Evolutionary conservation across 2,797 vertebrate genomes (phyloP).

Genomic region (Malurus leucopterus): DNA sequence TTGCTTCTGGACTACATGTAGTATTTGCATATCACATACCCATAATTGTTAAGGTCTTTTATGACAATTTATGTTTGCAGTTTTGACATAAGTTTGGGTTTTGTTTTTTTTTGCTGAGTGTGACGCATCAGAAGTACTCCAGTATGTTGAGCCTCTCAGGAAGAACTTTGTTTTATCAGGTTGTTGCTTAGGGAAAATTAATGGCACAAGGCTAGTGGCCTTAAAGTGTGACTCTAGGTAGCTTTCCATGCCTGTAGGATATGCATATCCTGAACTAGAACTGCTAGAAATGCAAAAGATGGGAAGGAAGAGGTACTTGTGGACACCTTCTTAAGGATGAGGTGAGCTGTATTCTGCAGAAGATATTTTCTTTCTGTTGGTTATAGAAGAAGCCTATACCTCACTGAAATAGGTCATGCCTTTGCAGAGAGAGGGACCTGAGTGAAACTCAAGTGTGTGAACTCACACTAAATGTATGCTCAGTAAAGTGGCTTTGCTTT

Average conservation of each 20-base stretch:
- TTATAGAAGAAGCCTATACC: neutral
- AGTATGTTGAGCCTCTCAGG: neutral
- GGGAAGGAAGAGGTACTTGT: neutral
- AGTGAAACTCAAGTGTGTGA: neutral
- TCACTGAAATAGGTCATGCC: neutral
- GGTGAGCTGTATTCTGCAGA: neutral
- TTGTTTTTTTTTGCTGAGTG: neutral
- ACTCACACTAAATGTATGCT: neutral
- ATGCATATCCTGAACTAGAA: neutral
- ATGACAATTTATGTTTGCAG: neutral
- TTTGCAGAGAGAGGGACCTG: neutral
- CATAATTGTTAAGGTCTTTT: neutral
- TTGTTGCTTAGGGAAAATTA: neutral
- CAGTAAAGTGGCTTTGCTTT: neutral
- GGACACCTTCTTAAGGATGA: neutral
- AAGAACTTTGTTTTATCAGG: neutral
- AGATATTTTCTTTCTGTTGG: neutral
- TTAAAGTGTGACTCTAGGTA: neutral
- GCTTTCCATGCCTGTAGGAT: neutral
- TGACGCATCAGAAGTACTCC: neutral
- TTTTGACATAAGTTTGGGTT: neutral
- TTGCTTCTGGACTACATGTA: neutral
- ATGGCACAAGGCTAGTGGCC: neutral
- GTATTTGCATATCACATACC: neutral
- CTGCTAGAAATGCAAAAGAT: neutral